These are phyloP conservation scores for Rhea americana DNA, from an alignment of 2,113 vertebrate species.

Conservation along the genomic window DNA sequence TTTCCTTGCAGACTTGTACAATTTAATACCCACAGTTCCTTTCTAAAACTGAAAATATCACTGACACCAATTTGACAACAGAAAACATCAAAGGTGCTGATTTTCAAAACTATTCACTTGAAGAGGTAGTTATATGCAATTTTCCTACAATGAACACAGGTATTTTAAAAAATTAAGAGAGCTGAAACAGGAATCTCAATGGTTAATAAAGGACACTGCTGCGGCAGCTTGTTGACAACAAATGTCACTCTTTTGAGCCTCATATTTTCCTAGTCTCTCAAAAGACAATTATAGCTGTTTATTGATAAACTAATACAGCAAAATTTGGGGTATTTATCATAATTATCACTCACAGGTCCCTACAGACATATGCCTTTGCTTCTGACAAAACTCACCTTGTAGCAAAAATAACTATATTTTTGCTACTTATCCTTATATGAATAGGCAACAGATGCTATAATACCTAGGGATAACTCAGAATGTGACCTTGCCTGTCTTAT, in stretches of 20 bases:
- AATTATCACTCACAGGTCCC: not conserved
- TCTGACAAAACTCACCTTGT: not conserved
- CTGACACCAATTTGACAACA: not conserved
- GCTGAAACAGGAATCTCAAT: not conserved
- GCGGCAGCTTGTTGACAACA: not conserved
- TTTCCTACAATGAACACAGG: not conserved
- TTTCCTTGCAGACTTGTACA: not conserved
- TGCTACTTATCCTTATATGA: not conserved
- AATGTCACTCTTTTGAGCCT: not conserved
- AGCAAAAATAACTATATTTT: not conserved
- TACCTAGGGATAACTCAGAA: not conserved
- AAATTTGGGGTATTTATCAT: not conserved
- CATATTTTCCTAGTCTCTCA: not conserved
- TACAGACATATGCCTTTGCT: not conserved
- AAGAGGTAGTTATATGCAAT: not conserved
- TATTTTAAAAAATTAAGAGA: not conserved
- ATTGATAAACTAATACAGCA: not conserved
- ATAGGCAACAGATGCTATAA: not conserved
- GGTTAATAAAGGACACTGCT: not conserved
- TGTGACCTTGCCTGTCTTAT: not conserved
- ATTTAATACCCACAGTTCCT: not conserved
- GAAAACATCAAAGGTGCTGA: not conserved
- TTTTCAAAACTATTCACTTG: not conserved
- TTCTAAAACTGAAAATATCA: not conserved
- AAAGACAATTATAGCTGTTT: not conserved